Evolutionary conservation across 2,113 vertebrate species (phyloP).

Genomic region (Xyliphius kryptos): DNA sequence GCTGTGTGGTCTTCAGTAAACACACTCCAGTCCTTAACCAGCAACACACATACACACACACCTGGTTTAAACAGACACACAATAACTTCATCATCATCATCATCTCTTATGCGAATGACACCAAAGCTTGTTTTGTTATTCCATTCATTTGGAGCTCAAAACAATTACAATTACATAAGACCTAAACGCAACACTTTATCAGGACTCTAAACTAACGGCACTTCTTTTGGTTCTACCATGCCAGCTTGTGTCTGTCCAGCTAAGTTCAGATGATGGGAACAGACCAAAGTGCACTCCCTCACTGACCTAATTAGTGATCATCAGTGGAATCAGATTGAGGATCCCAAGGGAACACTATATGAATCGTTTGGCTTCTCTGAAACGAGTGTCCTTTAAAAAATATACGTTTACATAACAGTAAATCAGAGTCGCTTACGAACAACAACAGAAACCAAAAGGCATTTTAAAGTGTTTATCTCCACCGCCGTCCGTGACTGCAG

Average conservation of each 20-base stretch:
- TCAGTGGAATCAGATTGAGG: slow-evolving; percentile 55
- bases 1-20: slow-evolving; percentile 35
- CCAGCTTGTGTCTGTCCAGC: background rate
- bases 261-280: slow-evolving; percentile 52
- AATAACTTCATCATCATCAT: background rate
- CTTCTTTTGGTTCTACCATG: too few species aligned
- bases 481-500: background rate
- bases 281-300: slow-evolving; percentile 43
- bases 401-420: too few species aligned
- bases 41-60: slow-evolving; percentile 14
- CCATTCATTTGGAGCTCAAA: too few species aligned
- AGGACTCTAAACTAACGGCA: too few species aligned
- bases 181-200: too few species aligned
- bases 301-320: slow-evolving; percentile 50
- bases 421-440: slow-evolving; percentile 43
- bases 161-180: too few species aligned
- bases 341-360: slow-evolving; percentile 52
- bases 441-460: slow-evolving; percentile 56
- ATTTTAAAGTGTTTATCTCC: slow-evolving; percentile 18
- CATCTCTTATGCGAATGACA: too few species aligned
- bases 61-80: slow-evolving; percentile 20
- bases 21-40: slow-evolving; percentile 28
- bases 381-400: slow-evolving; percentile 44
- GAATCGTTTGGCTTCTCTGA: slow-evolving; percentile 50
- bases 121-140: too few species aligned